Evolutionary conservation across 30 jellyfish, hydroid and myxozoan genomes (phyloP), one percentile per base, ranked within the genome.

Genomic region (Aurelia sp.): DNA sequence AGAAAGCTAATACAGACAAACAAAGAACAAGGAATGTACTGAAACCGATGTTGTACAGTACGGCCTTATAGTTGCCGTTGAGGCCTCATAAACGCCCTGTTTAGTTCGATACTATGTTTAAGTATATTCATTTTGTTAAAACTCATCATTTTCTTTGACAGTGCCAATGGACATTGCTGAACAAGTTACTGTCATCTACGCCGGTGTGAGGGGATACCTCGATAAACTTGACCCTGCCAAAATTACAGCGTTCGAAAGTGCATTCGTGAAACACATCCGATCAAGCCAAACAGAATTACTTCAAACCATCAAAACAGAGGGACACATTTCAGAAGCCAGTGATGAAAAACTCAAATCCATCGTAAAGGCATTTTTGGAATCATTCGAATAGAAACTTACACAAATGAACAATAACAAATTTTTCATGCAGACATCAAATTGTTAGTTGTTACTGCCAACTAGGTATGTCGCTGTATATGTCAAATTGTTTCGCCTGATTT

Each of bases 131-230:
- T 2, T 7, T 3, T 5, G 15, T 44, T 9, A 44, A 44, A 44
- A 44, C 15, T 9, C 13, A 2, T 16, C 13, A 5, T 44, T 41
- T 89, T 83, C 55, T 44, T 44, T 44, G 55, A 44, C 70, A 95
- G 99, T 96, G 51, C 99, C 99, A 12, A 96, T 96, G 98, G 99
- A 96, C 76, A 91, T 90, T 60, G 97, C 98, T n/a, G 99, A 96
- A 71, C 99, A 96, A 66, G 99, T 96, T 37, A 91, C 97, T 15
- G 94, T 89, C 16, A 88, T 96, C 67, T 96, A 86, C 66, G 98
- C 99, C 76, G 99, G 99, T 57, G 99, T 96, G 2, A 62, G 98
- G 66, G 99, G 99, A 13, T 90, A 90, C 57, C 69, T 96, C 81
- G 99, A 96, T 74, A 96, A 90, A 63, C 17, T 96, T 21, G 99